Conservation (phyloP, 2,888 invertebrate species). For the Heliconius aoede region DNA sequence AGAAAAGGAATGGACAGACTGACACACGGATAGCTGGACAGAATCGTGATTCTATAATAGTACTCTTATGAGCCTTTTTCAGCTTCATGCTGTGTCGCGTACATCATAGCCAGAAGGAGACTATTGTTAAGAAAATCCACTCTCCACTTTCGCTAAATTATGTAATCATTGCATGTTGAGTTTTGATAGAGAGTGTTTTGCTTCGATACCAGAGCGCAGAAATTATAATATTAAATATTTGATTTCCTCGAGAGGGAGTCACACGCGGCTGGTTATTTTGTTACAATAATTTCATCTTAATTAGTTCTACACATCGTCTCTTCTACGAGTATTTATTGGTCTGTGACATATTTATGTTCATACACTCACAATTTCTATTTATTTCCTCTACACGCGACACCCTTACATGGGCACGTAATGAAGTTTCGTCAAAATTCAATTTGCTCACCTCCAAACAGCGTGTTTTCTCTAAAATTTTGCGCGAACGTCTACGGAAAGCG, state of each 20-base stretch:
- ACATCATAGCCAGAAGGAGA: too few species aligned
- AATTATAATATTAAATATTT: too few species aligned
- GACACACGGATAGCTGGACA: not conserved
- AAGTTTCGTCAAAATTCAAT: slow-evolving; percentile 45
- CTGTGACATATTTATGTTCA: not conserved
- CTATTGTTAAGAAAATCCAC: too few species aligned
- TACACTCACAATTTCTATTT: not conserved
- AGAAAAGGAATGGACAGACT: not conserved
- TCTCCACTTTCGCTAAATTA: too few species aligned
- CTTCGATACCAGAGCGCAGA: too few species aligned
- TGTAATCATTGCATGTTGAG: too few species aligned
- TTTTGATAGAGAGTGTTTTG: too few species aligned
- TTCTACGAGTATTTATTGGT: not conserved
- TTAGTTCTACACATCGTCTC: not conserved
- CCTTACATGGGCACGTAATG: slow-evolving; percentile 40
- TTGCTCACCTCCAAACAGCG: slow-evolving; percentile 38
- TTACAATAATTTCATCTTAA: not conserved
- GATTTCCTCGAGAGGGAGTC: too few species aligned
- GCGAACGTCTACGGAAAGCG: slow-evolving; percentile 41
- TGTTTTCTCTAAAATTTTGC: slow-evolving; percentile 43
- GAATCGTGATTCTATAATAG: not conserved
- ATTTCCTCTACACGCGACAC: slow-evolving; percentile 27
- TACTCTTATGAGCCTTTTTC: too few species aligned
- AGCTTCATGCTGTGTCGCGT: too few species aligned
- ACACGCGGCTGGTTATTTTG: too few species aligned